Percentiles rank a stretch among this genome's conserved stretches.
Conservation (phyloP, 2,888 invertebrate species). For the Troglohyphantes excavatus region DNA sequence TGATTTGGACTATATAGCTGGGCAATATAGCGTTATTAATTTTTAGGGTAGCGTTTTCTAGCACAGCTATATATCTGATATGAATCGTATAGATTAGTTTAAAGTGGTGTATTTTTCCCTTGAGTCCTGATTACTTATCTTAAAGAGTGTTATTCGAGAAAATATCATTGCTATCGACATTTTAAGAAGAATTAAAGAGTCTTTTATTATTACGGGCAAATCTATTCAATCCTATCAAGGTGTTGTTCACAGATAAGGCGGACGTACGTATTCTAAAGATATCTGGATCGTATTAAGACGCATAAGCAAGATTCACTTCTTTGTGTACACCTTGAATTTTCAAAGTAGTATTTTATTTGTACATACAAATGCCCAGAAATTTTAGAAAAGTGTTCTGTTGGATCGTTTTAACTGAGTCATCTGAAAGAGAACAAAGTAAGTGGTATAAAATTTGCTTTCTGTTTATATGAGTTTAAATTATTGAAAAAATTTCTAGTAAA, state of each 20-base stretch:
- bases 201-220: background rate
- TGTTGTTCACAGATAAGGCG: background rate
- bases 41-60: too few species aligned
- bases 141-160: background rate
- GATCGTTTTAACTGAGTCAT: background rate
- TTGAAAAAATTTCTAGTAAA: too few species aligned
- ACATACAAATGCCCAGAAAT: background rate
- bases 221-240: background rate
- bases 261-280: too few species aligned
- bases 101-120: background rate
- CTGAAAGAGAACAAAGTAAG: background rate
- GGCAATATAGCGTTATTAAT: too few species aligned
- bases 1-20: too few species aligned
- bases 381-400: background rate
- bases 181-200: background rate
- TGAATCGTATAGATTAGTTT: too few species aligned
- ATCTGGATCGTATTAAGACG: background rate
- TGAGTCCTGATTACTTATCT: conserved; percentile 9
- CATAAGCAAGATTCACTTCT: background rate
- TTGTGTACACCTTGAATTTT: background rate
- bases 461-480: too few species aligned
- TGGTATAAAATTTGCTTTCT: background rate
- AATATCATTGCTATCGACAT: background rate
- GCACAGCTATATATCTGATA: too few species aligned
- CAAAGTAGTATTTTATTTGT: background rate